A percentile compares a stretch with the other conserved stretches of the same genome.
Evolutionary conservation across 2,797 vertebrate species (phyloP).

Genomic region (Mormyrops attenuatus): DNA sequence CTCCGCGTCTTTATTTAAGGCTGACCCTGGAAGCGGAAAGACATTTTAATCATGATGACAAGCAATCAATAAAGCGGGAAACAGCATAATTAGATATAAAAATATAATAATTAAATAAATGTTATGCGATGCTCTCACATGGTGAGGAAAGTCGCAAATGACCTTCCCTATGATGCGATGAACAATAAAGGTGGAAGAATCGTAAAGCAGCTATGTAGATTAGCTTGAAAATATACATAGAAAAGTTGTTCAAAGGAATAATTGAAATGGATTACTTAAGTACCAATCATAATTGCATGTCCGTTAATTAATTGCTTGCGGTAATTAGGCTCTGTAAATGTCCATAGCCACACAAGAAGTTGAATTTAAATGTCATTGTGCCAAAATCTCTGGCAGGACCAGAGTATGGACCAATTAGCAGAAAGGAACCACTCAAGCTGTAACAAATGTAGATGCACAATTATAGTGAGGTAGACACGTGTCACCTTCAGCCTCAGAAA

Average conservation of each 20-base stretch:
- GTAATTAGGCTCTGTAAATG: background rate
- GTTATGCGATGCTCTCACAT: background rate
- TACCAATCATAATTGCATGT: constrained; percentile 14
- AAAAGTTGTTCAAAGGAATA: background rate
- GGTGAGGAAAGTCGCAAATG: background rate
- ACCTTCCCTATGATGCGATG: background rate
- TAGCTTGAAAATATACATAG: constrained; percentile 7
- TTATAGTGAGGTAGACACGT: background rate
- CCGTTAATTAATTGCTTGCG: constrained; percentile 3
- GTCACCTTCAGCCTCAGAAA: background rate
- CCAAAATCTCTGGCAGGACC: background rate
- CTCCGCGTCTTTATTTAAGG: background rate
- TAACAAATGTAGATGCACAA: background rate
- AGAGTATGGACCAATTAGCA: background rate
- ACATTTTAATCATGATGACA: background rate
- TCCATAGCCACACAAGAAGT: background rate
- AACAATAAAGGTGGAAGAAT: background rate
- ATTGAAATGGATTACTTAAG: constrained; percentile 17
- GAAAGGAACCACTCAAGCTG: background rate
- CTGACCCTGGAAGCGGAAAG: background rate
- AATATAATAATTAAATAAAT: background rate
- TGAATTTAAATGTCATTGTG: constrained; percentile 10
- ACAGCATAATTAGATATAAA: background rate
- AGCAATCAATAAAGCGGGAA: background rate
- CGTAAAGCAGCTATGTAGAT: background rate